phyloP scores from a whole-genome alignment of 2,888 invertebrate genomes.

The Myopa testacea region DNA sequence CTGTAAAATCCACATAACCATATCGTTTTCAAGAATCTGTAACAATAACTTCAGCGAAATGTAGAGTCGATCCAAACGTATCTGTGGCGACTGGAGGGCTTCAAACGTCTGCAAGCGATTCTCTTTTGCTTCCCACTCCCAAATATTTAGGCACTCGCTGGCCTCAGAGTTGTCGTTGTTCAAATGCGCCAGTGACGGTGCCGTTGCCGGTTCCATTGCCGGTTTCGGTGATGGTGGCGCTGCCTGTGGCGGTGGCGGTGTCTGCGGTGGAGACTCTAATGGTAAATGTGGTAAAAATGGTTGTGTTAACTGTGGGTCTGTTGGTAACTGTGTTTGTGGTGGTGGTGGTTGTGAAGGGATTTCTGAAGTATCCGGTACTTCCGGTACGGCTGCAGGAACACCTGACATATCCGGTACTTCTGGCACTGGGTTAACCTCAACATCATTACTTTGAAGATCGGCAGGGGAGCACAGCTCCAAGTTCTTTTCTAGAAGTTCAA shows the following conservation, averaged over 20 bases:
- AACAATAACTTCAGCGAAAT: conserved; percentile 70
- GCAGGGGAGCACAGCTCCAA: conserved; percentile 47
- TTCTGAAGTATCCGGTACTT: no score
- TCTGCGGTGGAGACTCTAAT: no score
- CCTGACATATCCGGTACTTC: conserved; percentile 29
- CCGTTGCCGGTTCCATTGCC: not conserved
- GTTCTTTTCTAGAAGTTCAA: conserved; percentile 56
- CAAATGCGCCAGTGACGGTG: not conserved
- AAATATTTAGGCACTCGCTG: conserved; percentile 53
- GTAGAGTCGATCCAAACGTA: conserved; percentile 70
- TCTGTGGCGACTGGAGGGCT: conserved; percentile 56
- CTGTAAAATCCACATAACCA: conserved; percentile 72
- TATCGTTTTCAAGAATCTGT: conserved; percentile 72
- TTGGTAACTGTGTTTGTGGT: no score
- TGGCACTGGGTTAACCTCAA: not conserved
- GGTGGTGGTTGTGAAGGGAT: no score
- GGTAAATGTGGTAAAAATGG: no score
- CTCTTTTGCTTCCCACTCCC: conserved; percentile 59
- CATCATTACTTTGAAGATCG: conserved; percentile 44
- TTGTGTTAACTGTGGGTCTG: no score
- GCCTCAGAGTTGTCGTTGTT: conserved; percentile 2
- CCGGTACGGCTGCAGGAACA: not conserved
- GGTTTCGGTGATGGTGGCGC: no score
- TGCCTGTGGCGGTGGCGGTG: no score
- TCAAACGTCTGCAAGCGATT: conserved; percentile 51